phyloP scores from a whole-genome alignment of 2,888 invertebrate genomes.

The Hedychridium roseum region DNA sequence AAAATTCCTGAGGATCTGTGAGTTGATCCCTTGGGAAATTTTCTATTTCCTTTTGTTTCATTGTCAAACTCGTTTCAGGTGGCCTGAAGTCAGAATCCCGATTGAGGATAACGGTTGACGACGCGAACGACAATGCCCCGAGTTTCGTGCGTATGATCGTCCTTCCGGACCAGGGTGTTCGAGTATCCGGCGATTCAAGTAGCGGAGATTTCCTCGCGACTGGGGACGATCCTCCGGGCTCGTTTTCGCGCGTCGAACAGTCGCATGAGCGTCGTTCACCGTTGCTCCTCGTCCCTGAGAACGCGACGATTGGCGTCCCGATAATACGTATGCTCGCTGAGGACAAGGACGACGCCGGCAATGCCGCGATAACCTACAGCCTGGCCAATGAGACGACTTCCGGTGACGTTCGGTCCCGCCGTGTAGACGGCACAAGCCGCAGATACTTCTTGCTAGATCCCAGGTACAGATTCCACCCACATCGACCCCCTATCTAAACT shows the following conservation, averaged over 20 bases:
- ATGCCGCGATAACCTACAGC: constrained; percentile 77
- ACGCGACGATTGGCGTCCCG: constrained; percentile 74
- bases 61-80: too few relatives aligned
- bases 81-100: constrained; percentile 79
- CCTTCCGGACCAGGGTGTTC: constrained; percentile 73
- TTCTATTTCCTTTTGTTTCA: too few relatives aligned
- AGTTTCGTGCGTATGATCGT: constrained; percentile 76
- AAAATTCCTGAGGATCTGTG: too few relatives aligned
- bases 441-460: constrained; percentile 81
- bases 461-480: too few relatives aligned
- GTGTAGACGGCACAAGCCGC: constrained; percentile 60
- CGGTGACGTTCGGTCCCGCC: constrained; percentile 46
- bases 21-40: too few relatives aligned
- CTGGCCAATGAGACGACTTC: constrained; percentile 33
- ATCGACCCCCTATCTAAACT: too few relatives aligned
- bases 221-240: too few relatives aligned
- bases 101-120: constrained; percentile 75
- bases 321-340: constrained; percentile 75
- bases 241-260: too few relatives aligned
- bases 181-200: constrained; percentile 65
- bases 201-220: too few relatives aligned
- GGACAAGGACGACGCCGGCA: constrained; percentile 76
- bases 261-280: constrained; percentile 64
- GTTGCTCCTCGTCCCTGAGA: constrained; percentile 76
- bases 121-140: constrained; percentile 85